Evolutionary conservation across 2,113 vertebrate genomes (phyloP), one percentile per base, ranked within the genome.

Genomic region (Prinia subflava): DNA sequence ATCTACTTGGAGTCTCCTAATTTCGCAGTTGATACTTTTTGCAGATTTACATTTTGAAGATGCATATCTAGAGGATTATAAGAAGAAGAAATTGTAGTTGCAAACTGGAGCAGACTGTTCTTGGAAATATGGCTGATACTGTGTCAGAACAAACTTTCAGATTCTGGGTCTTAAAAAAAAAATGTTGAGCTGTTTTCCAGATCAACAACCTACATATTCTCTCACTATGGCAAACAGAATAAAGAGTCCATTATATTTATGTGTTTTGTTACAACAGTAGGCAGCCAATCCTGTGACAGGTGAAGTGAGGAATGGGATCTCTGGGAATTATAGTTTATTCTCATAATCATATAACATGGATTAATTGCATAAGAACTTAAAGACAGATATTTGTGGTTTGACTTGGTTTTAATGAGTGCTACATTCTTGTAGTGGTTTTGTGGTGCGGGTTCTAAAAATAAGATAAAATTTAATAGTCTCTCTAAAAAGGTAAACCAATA

Each of bases 131-230:
- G 28, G 6, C 9, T 59, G 20, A n/a, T 15, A 53, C 33, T 70
- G 84, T 4, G 0, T 57, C 9, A 53, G 27, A 42, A 78, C 9
- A 64, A 74, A 35, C 4, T 39, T 74, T 64, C 10, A 71, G 15
- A 35, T 60, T 60, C 21, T 3, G 14, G 3, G 4, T 42, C 7
- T 50, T 33, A 49, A n/a, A 47, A 42, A 21, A 31, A 44, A 6
- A 10, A 8, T 18, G n/a, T 44, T 4, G 3, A 7, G 13, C 5
- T 0, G 0, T 44, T 91, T 92, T 59, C 30, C 18, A 47, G 31
- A 39, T 11, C 1, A 2, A 44, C 11, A 49, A 20, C 4, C 14
- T 42, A 27, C 12, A 27, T 19, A 63, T 76, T 62, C 17, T 42
- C 7, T 57, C 15, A 44, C 16, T 44, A n/a, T 27, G 2, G 14